Percentiles rank a stretch among this genome's conserved stretches.
Evolutionary conservation across 1,140 invertebrate species (phyloP).

Genomic region (Drosophila mayri): DNA sequence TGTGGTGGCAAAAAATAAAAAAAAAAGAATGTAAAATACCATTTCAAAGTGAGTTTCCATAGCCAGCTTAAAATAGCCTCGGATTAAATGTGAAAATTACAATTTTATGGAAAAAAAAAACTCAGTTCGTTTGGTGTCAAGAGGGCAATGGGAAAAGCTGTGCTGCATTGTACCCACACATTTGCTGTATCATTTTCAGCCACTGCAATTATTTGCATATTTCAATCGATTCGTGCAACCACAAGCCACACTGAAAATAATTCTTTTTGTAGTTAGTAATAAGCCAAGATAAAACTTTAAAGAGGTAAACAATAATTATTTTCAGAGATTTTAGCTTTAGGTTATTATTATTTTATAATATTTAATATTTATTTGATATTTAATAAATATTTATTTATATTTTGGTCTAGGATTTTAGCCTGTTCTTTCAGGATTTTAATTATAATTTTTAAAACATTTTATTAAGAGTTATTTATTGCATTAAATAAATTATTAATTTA

Average conservation of each 20-base stretch:
- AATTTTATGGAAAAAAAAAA: background rate
- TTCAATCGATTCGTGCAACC: conserved; percentile 21
- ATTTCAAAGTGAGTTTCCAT: background rate
- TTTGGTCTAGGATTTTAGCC: too few species aligned
- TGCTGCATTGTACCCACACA: conserved; percentile 4
- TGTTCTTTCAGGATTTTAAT: background rate
- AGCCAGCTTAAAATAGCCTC: background rate
- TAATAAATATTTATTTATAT: too few species aligned
- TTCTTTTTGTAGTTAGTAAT: background rate
- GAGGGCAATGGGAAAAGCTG: background rate
- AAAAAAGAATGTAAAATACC: too few species aligned
- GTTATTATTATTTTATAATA: background rate
- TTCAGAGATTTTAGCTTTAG: background rate
- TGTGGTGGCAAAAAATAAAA: background rate
- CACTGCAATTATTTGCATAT: conserved; percentile 19
- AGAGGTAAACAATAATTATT: background rate
- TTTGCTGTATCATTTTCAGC: background rate
- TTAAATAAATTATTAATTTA: too few species aligned
- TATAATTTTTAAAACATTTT: too few species aligned
- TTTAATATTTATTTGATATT: background rate
- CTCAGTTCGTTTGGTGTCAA: background rate
- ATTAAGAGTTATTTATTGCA: too few species aligned
- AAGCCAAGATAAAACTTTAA: background rate
- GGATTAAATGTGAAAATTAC: conserved; percentile 5
- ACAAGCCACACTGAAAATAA: conserved; percentile 1